Evolutionary conservation across 2,113 vertebrate genomes (phyloP), one percentile per base, ranked within the genome.

Genomic region (Lanius ludovicianus): DNA sequence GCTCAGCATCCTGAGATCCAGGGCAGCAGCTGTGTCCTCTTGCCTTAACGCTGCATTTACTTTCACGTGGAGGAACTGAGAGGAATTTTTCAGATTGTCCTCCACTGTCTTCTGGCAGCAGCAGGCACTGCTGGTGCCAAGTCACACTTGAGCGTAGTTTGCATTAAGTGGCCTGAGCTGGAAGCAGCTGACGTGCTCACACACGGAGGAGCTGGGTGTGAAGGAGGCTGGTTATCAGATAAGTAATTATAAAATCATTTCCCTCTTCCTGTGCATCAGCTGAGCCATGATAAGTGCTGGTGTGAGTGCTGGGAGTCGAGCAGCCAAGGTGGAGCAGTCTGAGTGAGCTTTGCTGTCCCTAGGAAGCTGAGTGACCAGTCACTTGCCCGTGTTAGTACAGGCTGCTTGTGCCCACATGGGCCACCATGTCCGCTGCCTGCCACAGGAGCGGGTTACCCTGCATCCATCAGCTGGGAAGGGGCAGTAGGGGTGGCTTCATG

Each of bases 181-280:
- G 90, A 88, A 80, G 56, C 42, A 62, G 46, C 67, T 77, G 82
- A 83, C 27, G 55, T 46, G 50, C 71, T 88, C 79, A 13, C 41
- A 33, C 20, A 7, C 25, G 4, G 71, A 65, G 50, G 47, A 86
- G 83, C 64, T 6, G 47, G 70, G 39, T 95, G 86, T 67, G 68
- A 92, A 86, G 76, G 63, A 95, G 76, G 50, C 47, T 70, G 52
- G 31, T 93, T 96, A 75, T 95, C 93, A 87, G 81, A 75, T 87
- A 71, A 91, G 53, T 82, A 84, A 82, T 93, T 89, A 68, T 55
- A 92, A 89, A 83, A 63, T 84, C 7, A 84, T 95, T 95, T 96
- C 47, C 81, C 64, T 91, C 28, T 76, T 90, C 84, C 65, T 62
- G 33, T 78, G 64, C 55, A 27, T 74, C 0, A 0, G 25, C 84